Evolutionary conservation across 2,888 invertebrate species (phyloP).

Genomic region (Cheilosia grossa): DNA sequence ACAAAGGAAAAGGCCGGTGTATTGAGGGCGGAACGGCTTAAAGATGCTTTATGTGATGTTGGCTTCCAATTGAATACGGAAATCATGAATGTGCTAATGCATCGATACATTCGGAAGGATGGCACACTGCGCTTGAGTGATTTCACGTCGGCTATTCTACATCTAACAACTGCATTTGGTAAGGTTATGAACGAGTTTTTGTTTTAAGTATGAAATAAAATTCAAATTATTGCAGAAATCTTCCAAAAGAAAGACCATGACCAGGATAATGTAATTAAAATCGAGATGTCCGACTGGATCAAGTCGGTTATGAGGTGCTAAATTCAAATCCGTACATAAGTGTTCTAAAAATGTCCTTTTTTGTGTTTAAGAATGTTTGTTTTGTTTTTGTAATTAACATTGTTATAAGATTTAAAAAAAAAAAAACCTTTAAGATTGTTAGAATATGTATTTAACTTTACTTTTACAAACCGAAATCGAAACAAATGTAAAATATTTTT

Average conservation of each 20-base stretch:
- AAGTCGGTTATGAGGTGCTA: slow-evolving; percentile 82
- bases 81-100: slow-evolving; percentile 91
- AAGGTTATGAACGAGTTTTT: slow-evolving; percentile 77
- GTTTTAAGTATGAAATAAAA: neutral
- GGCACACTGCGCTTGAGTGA: slow-evolving; percentile 96
- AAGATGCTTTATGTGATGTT: slow-evolving; percentile 93
- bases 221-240: slow-evolving; percentile 84
- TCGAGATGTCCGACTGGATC: slow-evolving; percentile 88
- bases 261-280: slow-evolving; percentile 91
- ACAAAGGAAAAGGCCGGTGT: slow-evolving; percentile 96
- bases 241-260: slow-evolving; percentile 91
- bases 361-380: slow-evolving; percentile 39
- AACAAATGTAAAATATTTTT: slow-evolving; percentile 30
- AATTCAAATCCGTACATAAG: slow-evolving; percentile 25
- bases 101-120: slow-evolving; percentile 96
- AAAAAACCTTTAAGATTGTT: slow-evolving; percentile 46
- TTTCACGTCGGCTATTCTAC: slow-evolving; percentile 94
- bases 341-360: slow-evolving; percentile 37
- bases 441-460: slow-evolving; percentile 42
- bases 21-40: slow-evolving; percentile 91
- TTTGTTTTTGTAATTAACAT: slow-evolving; percentile 64
- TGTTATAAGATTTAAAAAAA: slow-evolving; percentile 54
- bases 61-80: slow-evolving; percentile 94
- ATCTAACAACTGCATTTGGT: slow-evolving; percentile 95
- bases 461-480: neutral